Base-by-base conservation (phyloP, 2,797 vertebrate genomes). In the Lycodopsis pacificus region DNA sequence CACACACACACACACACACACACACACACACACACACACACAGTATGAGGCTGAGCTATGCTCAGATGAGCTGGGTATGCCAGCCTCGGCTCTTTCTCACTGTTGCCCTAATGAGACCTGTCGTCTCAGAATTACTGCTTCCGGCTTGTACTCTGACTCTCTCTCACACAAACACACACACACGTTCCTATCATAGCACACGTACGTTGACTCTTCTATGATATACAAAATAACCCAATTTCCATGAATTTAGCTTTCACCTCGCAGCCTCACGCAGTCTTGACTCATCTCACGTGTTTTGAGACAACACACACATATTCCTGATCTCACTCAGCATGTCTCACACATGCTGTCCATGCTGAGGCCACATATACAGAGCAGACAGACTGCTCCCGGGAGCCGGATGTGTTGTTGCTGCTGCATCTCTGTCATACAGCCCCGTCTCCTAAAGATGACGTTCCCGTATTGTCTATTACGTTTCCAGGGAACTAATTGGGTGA, bases 61-160 rank as follows among this genome's bases (percentile, higher is more conserved):
- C 61, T 30, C 30, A 30, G 30, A 30, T 30, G 30, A 30, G 30
- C 30, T 30, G 30, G 30, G 4, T 65, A 46, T 73, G 81, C 53
- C 72, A 82, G 40, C 71, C 83, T 84, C 71, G 78, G 70, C 74
- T 57, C 59, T 78, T 6, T 53, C 56, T 78, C 84, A 65, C 61
- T 77, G 77, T 36, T 44, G 62, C 48, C 54, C 57, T 89, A 89
- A 91, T 88, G 74, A 90, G 79, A 77, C 71, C 71, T 83, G 86
- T 89, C 59, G 17, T 88, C 80, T 73, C 69, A 1, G 46, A 72
- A 80, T 79, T 51, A 74, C 75, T n/a, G 54, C 84, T 75, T 46
- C 69, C 25, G 68, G 81, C 74, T 71, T 49, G 7, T 40, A 65
- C 22, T 4, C 38, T 19, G 20, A 17, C 38, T 17, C 42, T 65